Percentiles rank a stretch among this genome's conserved stretches.
Evolutionary conservation across 2,888 invertebrate genomes (phyloP).

Genomic region (Ochropleura leucogaster): DNA sequence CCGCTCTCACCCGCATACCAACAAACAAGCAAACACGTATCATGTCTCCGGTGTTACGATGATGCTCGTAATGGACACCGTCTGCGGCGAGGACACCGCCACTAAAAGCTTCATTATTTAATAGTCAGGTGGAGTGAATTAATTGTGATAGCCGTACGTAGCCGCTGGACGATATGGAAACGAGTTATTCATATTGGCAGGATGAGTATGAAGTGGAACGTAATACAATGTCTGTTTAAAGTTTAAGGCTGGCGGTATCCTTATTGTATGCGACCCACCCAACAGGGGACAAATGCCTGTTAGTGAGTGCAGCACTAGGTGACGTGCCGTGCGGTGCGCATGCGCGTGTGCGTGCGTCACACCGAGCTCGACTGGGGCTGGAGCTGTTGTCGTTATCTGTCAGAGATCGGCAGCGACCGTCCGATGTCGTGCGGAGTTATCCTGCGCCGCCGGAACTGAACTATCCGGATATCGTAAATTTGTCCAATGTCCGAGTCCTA

Average conservation of each 20-base stretch:
- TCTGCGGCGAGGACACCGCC: constrained; percentile 8
- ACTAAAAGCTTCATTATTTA: constrained; percentile 1
- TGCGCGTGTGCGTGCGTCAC: too few relatives aligned
- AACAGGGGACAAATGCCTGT: too few relatives aligned
- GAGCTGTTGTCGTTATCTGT: constrained; percentile 23
- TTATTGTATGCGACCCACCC: too few relatives aligned
- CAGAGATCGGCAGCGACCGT: constrained; percentile 1
- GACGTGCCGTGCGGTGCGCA: too few relatives aligned
- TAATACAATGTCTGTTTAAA: too few relatives aligned
- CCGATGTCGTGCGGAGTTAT: background rate
- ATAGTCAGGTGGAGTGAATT: background rate
- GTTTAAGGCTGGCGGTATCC: too few relatives aligned
- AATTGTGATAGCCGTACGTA: background rate
- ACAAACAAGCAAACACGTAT: constrained; percentile 61
- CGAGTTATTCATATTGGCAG: background rate
- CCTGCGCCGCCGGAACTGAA: constrained; percentile 50
- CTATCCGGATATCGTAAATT: constrained; percentile 58
- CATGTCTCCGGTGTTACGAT: constrained; percentile 24
- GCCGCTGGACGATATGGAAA: background rate
- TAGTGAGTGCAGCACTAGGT: too few relatives aligned
- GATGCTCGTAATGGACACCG: constrained; percentile 46
- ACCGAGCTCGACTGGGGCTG: background rate
- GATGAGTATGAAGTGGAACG: background rate
- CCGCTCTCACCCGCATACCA: constrained; percentile 15
- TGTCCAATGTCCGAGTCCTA: constrained; percentile 40